These are phyloP conservation scores for Phortica magna DNA, from an alignment of 2,888 invertebrate genomes.

Conservation along the genomic window DNA sequence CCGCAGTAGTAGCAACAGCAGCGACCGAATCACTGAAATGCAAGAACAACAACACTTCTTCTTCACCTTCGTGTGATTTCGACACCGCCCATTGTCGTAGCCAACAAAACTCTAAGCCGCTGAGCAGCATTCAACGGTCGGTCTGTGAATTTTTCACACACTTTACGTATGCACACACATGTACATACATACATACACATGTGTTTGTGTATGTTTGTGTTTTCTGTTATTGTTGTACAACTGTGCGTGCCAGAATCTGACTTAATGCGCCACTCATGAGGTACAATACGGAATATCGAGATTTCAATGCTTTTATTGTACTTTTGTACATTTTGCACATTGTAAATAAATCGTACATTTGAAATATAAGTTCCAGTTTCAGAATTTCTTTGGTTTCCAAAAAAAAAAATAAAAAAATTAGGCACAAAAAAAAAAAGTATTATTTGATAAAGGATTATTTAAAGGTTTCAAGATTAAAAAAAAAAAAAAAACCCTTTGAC, in stretches of 20 bases:
- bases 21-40: neutral
- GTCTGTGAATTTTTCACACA: neutral
- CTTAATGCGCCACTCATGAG: slow-evolving; percentile 64
- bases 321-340: slow-evolving; percentile 33
- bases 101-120: too few relatives aligned
- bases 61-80: too few relatives aligned
- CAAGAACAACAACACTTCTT: neutral
- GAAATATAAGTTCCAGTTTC: too few relatives aligned
- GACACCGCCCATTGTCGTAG: too few relatives aligned
- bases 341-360: too few relatives aligned
- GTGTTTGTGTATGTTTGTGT: slow-evolving; percentile 44
- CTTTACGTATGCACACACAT: neutral
- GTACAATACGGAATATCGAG: slow-evolving; percentile 68
- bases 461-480: too few relatives aligned
- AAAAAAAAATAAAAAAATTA: neutral
- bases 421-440: neutral
- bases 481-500: too few relatives aligned
- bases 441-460: too few relatives aligned
- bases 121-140: too few relatives aligned
- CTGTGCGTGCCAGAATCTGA: slow-evolving; percentile 59
- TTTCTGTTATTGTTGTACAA: slow-evolving; percentile 37
- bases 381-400: neutral
- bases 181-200: slow-evolving; percentile 3
- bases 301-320: slow-evolving; percentile 55
- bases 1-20: neutral